A percentile compares a stretch with the other conserved stretches of the same genome.
These are phyloP conservation scores for Daboia siamensis DNA, from an alignment of 2,113 vertebrate genomes.

Conservation along the genomic window DNA sequence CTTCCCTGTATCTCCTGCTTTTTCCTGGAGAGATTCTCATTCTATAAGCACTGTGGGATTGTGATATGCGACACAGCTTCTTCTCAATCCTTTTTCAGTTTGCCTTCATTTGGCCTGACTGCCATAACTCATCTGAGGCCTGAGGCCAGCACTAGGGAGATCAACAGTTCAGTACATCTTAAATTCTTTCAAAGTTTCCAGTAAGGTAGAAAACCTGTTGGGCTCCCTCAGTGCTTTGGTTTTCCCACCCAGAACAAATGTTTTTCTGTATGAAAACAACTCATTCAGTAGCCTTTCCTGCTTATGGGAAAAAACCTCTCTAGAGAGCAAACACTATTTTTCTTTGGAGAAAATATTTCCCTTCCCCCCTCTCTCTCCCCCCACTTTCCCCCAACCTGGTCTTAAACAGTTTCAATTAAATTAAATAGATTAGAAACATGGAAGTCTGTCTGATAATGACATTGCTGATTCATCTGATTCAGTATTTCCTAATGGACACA, in stretches of 20 bases:
- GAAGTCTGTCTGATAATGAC: not conserved
- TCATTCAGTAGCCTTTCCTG: not conserved
- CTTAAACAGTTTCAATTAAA: not conserved
- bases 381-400: not conserved
- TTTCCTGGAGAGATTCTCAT: not conserved
- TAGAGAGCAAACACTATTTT: not conserved
- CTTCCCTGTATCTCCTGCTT: not conserved
- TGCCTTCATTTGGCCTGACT: not conserved
- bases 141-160: not conserved
- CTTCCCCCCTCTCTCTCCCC: not conserved
- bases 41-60: not conserved
- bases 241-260: not conserved
- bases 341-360: not conserved
- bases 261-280: not conserved
- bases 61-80: not conserved
- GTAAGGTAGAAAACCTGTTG: not conserved
- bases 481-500: not conserved
- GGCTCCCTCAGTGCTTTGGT: not conserved
- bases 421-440: not conserved
- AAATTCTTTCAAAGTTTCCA: conserved; percentile 1
- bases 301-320: not conserved
- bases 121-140: not conserved
- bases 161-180: not conserved
- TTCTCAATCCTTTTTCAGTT: conserved; percentile 6
- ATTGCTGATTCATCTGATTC: not conserved